Evolutionary conservation across 2,888 invertebrate genomes (phyloP), one percentile per base, ranked within the genome.

Genomic region (Hybos culiciformis): DNA sequence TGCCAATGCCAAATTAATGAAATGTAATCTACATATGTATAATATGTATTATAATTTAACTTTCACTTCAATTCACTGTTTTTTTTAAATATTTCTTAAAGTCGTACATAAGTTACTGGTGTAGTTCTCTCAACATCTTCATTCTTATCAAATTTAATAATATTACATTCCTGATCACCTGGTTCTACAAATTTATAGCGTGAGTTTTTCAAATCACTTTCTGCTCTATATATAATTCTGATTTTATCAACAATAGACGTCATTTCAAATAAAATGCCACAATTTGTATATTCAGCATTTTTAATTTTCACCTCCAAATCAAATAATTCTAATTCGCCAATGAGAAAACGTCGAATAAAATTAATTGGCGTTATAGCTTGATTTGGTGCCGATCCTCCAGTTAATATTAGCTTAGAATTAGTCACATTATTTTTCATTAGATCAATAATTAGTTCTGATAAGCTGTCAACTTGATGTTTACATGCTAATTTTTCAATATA

Each of bases 261-360:
- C 21, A 43, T 32, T 32, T 43, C 39, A 43, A 43, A 43, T 11
- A 39, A 19, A 18, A 43, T 39, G 4, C 43, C 43, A 14, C 32
- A 24, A 12, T 38, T 31, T n/a, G 5, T 29, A 15, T 24, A 24
- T 34, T 38, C 33, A 7, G 43, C 43, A 8, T 24, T 39, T 19
- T 39, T 23, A 20, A 43, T 34, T 18, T 38, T 33, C 15, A 24
- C 23, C 12, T 24, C 32, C 20, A 43, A 43, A 43, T 43, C 43
- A 26, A 26, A 24, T 26, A 43, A 39, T 4, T 39, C 43, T 15
- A 43, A 29, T 4, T 15, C 7, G 26, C 21, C 14, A n/a, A 23
- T 37, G 17, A 39, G 19, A 54, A 18, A 2, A 20, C 14, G 7
- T 14, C 21, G 36, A 12, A 36, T 8, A 14, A 12, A n/a, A 36